Evolutionary conservation across 2,797 vertebrate species (phyloP).

Genomic region (Gymnoscopelus microlampas): DNA sequence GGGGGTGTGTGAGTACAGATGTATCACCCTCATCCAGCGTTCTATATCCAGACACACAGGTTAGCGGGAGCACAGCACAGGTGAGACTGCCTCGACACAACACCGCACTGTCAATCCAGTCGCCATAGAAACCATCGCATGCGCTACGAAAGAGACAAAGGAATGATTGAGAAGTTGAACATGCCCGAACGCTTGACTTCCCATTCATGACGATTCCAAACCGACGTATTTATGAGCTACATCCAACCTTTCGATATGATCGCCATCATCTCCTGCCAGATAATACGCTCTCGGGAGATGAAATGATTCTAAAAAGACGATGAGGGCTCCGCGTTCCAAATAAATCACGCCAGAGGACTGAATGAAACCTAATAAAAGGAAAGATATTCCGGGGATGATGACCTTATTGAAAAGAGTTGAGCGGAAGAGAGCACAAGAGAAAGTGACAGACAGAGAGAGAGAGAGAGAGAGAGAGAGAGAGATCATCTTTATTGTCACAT

Average conservation of each 20-base stretch:
- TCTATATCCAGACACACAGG: constrained; percentile 64
- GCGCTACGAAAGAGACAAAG: constrained; percentile 52
- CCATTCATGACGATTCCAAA: constrained; percentile 28
- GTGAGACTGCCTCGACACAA: constrained; percentile 59
- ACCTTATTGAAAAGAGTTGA: too few species aligned
- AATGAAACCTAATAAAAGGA: constrained; percentile 16
- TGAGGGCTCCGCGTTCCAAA: constrained; percentile 1
- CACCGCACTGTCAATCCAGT: constrained; percentile 54
- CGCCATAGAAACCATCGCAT: constrained; percentile 69
- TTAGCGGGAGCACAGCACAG: constrained; percentile 51
- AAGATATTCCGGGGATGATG: constrained; percentile 23
- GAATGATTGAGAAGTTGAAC: constrained; percentile 29
- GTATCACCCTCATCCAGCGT: constrained; percentile 42
- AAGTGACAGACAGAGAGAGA: constrained; percentile 8
- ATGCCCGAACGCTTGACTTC: constrained; percentile 24
- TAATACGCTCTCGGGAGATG: constrained; percentile 12
- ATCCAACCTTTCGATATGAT: constrained; percentile 24
- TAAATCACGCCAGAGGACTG: background rate
- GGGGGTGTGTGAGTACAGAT: constrained; percentile 41
- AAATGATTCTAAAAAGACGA: constrained; percentile 4
- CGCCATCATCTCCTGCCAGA: constrained; percentile 17
- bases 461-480: constrained; percentile 2
- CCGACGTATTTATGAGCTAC: constrained; percentile 26
- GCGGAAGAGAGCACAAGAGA: background rate
- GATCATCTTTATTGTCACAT: background rate